Conservation (phyloP, 2,888 invertebrate species). For the Tanaodytes sp. region DNA sequence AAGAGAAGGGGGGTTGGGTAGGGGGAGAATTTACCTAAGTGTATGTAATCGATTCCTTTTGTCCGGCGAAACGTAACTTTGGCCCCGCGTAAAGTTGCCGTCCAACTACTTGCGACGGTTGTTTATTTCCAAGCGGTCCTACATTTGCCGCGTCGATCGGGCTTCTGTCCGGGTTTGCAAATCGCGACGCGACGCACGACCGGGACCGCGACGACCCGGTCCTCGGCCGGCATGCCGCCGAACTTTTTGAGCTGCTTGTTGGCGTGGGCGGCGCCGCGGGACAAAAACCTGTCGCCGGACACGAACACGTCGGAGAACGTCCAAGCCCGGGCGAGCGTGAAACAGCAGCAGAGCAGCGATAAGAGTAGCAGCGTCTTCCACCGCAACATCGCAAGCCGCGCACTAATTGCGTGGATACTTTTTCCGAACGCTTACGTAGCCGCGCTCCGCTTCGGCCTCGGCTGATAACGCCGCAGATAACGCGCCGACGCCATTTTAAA, state of each 20-base stretch:
- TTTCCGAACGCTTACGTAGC: too few relatives aligned
- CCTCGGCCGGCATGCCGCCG: constrained; percentile 6
- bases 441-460: too few relatives aligned
- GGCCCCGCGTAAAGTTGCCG: constrained; percentile 1
- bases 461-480: constrained; percentile 44
- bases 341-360: constrained; percentile 10
- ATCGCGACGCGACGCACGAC: constrained; percentile 39
- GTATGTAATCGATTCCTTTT: background rate
- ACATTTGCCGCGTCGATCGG: constrained; percentile 62
- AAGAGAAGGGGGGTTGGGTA: too few relatives aligned
- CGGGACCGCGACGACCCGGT: constrained; percentile 60
- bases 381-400: constrained; percentile 26
- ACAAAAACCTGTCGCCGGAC: constrained; percentile 20
- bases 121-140: constrained; percentile 59
- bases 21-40: background rate
- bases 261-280: background rate
- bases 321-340: constrained; percentile 34
- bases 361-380: constrained; percentile 41
- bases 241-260: constrained; percentile 13
- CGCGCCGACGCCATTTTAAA: constrained; percentile 39
- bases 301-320: constrained; percentile 36
- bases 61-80: background rate
- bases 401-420: constrained; percentile 34
- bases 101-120: background rate
- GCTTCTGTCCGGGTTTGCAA: constrained; percentile 59